Conservation (phyloP, 92 coral and sea anemone genomes). For the Metridium senile region DNA sequence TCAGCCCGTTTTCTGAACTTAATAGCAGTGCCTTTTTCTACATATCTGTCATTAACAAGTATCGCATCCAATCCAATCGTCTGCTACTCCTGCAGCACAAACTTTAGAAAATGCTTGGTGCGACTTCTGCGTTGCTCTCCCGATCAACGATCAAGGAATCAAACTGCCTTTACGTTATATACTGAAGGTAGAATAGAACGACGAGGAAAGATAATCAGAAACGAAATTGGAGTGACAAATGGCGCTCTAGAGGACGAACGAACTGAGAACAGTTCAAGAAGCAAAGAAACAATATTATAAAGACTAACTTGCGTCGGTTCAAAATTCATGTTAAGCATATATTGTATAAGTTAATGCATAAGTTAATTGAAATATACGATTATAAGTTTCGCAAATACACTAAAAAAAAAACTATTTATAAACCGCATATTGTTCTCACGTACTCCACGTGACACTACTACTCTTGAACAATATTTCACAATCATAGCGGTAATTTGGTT, state of each 20-base stretch:
- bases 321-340: no score
- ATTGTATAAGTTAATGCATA: no score
- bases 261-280: background rate
- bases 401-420: no score
- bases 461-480: no score
- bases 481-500: no score
- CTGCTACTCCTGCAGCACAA: constrained; percentile 21
- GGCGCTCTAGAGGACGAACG: background rate
- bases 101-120: constrained; percentile 1
- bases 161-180: background rate
- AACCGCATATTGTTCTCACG: no score
- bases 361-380: no score
- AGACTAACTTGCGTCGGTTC: no score
- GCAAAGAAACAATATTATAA: background rate
- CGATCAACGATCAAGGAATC: background rate
- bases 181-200: background rate
- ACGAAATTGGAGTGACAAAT: background rate
- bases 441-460: no score
- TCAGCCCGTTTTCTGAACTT: background rate
- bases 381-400: no score
- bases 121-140: background rate
- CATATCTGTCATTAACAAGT: background rate
- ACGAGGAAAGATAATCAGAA: background rate
- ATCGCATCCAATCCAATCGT: constrained; percentile 21
- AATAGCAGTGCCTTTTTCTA: background rate